These are phyloP conservation scores for Ectropis crepuscularia DNA, from an alignment of 2,888 invertebrate species.

Conservation along the genomic window DNA sequence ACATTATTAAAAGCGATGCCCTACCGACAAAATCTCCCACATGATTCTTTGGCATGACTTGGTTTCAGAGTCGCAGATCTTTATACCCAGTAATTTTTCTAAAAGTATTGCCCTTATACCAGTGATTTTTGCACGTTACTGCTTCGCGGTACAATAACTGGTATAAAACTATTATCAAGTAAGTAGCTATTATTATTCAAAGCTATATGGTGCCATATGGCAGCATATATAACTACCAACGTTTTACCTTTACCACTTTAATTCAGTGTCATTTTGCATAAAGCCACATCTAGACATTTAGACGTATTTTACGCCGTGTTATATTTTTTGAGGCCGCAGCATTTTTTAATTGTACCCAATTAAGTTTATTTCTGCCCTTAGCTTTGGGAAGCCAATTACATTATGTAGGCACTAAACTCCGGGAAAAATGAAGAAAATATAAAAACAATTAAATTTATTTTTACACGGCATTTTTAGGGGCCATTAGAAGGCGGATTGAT, in stretches of 20 bases:
- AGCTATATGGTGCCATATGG: background rate
- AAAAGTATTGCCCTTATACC: too few species aligned
- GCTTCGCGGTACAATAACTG: too few species aligned
- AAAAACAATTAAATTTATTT: constrained; percentile 54
- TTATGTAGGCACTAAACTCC: constrained; percentile 52
- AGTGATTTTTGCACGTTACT: too few species aligned
- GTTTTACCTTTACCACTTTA: constrained; percentile 3
- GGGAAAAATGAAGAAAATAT: constrained; percentile 53
- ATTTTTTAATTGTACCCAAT: constrained; percentile 74
- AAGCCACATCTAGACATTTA: constrained; percentile 49
- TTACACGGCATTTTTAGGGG: constrained; percentile 36
- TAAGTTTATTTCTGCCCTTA: constrained; percentile 66
- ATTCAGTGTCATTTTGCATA: too few species aligned
- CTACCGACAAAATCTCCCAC: too few species aligned
- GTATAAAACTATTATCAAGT: too few species aligned
- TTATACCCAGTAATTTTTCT: too few species aligned
- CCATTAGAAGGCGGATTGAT: constrained; percentile 38
- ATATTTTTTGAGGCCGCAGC: constrained; percentile 62
- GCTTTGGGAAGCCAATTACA: constrained; percentile 65
- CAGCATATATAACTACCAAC: background rate
- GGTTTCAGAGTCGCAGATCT: too few species aligned
- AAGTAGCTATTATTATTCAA: background rate
- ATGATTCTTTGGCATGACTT: too few species aligned
- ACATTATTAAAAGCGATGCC: too few species aligned
- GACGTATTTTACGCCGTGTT: constrained; percentile 42